These are phyloP conservation scores for Amphimedon queenslandica DNA, from an alignment of 37 sponge, comb jelly and placozoan species.

Conservation along the genomic window DNA sequence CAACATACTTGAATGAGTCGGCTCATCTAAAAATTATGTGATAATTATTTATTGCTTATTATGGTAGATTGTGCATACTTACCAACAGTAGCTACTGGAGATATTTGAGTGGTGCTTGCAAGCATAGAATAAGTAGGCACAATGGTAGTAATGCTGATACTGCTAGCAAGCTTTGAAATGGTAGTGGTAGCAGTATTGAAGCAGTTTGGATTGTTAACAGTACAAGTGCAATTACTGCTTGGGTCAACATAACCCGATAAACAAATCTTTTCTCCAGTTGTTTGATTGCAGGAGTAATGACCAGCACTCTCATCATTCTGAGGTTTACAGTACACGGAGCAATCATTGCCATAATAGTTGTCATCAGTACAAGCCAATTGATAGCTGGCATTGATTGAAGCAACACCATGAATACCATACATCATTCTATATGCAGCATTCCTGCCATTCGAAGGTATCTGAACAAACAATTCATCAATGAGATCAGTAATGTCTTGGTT, in stretches of 20 bases:
- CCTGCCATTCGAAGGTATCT: neutral
- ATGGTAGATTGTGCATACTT: no score
- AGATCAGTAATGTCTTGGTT: neutral
- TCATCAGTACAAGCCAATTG: neutral
- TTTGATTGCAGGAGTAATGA: conserved; percentile 5
- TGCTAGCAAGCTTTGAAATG: no score
- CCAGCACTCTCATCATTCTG: neutral
- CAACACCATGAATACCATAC: conserved; percentile 1
- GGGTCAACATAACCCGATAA: neutral
- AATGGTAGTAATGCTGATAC: no score
- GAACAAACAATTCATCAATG: neutral
- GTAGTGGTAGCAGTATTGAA: neutral
- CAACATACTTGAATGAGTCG: no score
- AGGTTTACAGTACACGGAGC: neutral
- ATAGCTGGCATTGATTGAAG: neutral
- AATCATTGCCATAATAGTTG: conserved; percentile 4
- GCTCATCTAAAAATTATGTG: no score
- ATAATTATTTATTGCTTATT: no score
- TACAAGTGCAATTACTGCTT: neutral
- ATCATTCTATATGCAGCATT: neutral
- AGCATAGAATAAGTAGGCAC: no score
- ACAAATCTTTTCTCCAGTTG: neutral
- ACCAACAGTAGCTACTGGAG: no score
- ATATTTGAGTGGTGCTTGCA: no score
- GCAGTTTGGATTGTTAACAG: neutral